phyloP scores from a whole-genome alignment of 1,140 invertebrate genomes.

The Mamestra configurata region DNA sequence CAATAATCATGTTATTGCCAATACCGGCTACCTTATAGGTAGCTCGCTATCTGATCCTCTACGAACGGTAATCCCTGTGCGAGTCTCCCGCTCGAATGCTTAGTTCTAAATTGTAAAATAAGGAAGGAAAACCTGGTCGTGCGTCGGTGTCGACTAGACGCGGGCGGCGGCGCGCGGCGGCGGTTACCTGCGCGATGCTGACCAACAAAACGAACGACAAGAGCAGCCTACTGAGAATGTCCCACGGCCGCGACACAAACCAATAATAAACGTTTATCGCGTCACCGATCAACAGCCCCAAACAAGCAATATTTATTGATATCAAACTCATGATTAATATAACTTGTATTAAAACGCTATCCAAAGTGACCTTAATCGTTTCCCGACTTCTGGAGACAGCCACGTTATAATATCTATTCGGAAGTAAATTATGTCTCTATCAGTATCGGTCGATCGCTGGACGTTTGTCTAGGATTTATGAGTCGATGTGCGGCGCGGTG shows the following conservation, averaged over 20 bases:
- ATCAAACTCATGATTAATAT: slow-evolving; percentile 26
- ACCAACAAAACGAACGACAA: neutral
- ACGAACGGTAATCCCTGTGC: neutral
- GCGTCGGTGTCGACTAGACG: neutral
- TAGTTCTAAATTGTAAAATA: too few species aligned
- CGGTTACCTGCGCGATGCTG: neutral
- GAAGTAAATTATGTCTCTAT: slow-evolving; percentile 75
- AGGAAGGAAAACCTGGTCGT: neutral
- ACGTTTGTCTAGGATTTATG: slow-evolving; percentile 64
- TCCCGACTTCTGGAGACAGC: slow-evolving; percentile 9
- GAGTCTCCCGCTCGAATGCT: neutral
- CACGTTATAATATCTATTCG: slow-evolving; percentile 47
- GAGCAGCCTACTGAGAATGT: slow-evolving; percentile 5
- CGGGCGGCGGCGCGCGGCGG: neutral
- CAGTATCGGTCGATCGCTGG: slow-evolving; percentile 61
- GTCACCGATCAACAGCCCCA: slow-evolving; percentile 27
- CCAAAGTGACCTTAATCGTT: slow-evolving; percentile 42
- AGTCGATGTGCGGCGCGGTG: slow-evolving; percentile 26
- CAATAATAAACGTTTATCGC: slow-evolving; percentile 44
- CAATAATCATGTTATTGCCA: too few species aligned
- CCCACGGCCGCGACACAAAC: neutral
- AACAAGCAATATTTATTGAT: slow-evolving; percentile 41
- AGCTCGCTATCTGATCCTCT: too few species aligned
- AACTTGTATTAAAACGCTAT: slow-evolving; percentile 22
- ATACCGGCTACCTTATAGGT: too few species aligned